Evolutionary conservation across 1,140 invertebrate genomes (phyloP), one percentile per base, ranked within the genome.

Genomic region (Rhopalosiphum maidis): DNA sequence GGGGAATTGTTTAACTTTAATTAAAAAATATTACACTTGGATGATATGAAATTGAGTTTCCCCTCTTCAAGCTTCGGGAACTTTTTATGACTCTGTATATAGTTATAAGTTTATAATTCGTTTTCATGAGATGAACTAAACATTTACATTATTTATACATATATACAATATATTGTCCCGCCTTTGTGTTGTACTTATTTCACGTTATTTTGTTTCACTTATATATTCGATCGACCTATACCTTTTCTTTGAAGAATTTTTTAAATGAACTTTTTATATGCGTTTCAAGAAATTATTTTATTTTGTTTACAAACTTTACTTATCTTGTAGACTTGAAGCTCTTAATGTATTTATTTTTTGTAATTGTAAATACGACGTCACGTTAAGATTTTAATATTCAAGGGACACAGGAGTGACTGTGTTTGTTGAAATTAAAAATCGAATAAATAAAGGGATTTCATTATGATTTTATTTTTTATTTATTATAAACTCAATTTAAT

Each of bases 31-130:
- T 93, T 93, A 86, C 35, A 85, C 77, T 93, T 43, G 68, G 82
- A 93, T 83, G 82, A 86, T 93, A 93, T 54, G 48, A 86, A 85
- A 93, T 93, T 85, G 82, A 93, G 82, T 93, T 93, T 83, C 77
- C 91, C 82, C 82, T 46, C 48, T 54, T 86, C 46, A n/a, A 43
- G 46, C n/a, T 55, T 22, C 51, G 22, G 21, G 41, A 86, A 86
- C 91, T 86, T 86, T 83, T 93, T 93, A 93, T 85, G 48, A 43
- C 51, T 54, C 48, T 35, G 51, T 89, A 89, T 48, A 89, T 82
- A 91, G 91, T 85, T 93, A 93, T 51, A 93, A 93, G 91, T 93
- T 93, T 93, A 54, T 93, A 93, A 93, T 93, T 54, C 82, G 37
- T 83, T 93, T 93, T 43, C 91, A 86, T n/a, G 89, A 90, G 89